These are phyloP conservation scores for Atractosteus spatula DNA, from an alignment of 2,113 vertebrate species.

Conservation along the genomic window DNA sequence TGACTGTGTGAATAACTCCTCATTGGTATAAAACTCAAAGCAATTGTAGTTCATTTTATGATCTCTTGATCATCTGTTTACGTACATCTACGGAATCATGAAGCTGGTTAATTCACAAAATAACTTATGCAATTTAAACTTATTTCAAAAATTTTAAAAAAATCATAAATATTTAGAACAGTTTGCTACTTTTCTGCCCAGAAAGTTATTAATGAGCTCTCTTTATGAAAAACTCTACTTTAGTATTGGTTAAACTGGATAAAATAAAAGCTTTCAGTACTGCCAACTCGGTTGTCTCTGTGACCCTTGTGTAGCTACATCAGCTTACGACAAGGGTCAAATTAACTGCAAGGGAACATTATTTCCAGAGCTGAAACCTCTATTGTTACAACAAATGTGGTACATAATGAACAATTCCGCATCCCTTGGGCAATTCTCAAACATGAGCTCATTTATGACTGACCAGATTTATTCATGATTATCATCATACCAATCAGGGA, in stretches of 20 bases:
- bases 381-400: slow-evolving; percentile 9
- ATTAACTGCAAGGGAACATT: slow-evolving; percentile 1
- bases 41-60: too few species aligned
- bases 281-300: not conserved
- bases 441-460: not conserved
- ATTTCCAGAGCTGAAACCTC: slow-evolving; percentile 8
- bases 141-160: too few species aligned
- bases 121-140: too few species aligned
- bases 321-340: not conserved
- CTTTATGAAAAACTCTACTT: too few species aligned
- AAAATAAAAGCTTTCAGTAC: not conserved
- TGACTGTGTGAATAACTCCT: too few species aligned
- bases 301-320: not conserved
- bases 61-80: too few species aligned
- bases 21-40: too few species aligned
- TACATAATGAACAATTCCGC: not conserved
- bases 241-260: not conserved
- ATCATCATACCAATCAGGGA: not conserved
- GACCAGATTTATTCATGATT: not conserved
- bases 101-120: too few species aligned
- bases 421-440: not conserved
- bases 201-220: too few species aligned
- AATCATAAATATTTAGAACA: too few species aligned
- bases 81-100: too few species aligned
- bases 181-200: too few species aligned